Evolutionary conservation across 2,113 vertebrate genomes (phyloP), one percentile per base, ranked within the genome.

Genomic region (Proterorhinus semilunaris): DNA sequence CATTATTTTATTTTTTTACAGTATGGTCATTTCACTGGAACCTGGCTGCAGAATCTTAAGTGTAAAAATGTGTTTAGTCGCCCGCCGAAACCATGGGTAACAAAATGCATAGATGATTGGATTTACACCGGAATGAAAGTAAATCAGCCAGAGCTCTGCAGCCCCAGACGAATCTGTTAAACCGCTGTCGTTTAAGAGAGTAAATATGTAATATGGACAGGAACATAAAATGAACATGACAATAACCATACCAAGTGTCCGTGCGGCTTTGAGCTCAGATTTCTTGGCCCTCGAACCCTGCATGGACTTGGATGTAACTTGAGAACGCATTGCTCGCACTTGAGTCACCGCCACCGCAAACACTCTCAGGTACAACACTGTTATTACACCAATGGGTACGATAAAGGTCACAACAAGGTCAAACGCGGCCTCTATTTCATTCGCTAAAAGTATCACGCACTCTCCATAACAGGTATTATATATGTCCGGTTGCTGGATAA

Each of bases 101-200:
- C 75, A 84, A 65, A 84, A 69, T 1, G 62, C 77, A 27, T 83
- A 80, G 16, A 77, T 76, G 8, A 77, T 2, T 5, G 77, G 77
- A 55, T 85, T 85, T 50, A 85, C 13, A 70, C 83, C 83, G n/a
- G 83, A 85, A 66, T 82, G 82, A 58, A 80, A 78, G 67, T 85
- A 74, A 5, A 68, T 55, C 46, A 85, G 44, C 74, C 76, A 85
- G 7, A 80, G 66, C 10, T 70, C 74, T 7, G 65, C 52, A 2
- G 46, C 54, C 6, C 36, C 74, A 6, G 71, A 45, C 1, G 83
- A 67, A 45, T 80, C 68, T 0, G 79, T 11, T 2, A 64, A 51
- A 0, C 62, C 64, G 12, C 43, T 43, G 10, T 69, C 36, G 21
- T 7, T 42, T 16, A 67, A 42, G 11, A 69, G 6, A 45, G 54